Base-by-base conservation (phyloP, 2,888 invertebrate genomes). In the Frankliniella fusca region DNA sequence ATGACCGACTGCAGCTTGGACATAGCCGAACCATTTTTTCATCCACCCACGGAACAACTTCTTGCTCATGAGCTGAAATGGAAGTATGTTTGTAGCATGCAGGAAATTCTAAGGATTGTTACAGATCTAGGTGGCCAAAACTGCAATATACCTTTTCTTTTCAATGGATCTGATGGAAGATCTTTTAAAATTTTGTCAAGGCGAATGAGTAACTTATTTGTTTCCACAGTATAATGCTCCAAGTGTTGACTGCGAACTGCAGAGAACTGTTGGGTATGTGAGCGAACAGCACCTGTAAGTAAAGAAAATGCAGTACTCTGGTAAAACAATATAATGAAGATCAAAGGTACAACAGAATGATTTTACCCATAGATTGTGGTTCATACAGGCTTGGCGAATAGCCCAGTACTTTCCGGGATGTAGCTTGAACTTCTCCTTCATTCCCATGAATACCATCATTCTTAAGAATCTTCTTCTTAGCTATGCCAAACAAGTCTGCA, bases 201-300 rank as follows among this genome's bases (percentile, higher is more conserved):
- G 85, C 99, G 91, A 87, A 99, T 97, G 81, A 99, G 91, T 82
- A 99, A 89, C 88, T 97, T 98, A 88, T 99, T 99, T 1, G 98
- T 98, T 89, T 98, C 97, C 15, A 95, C 93, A 0, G 97, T 95
- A 87, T 95, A 95, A 85, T 96, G 92, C 88, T 98, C 97, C 83
- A 98, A 90, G 83, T 94, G 90, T 1, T 90, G 89, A 86, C 92
- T 92, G 84, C 94, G 89, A 83, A 90, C 86, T 70, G 86, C 91
- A 86, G 93, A 95, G 87, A 96, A 97, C 86, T 93, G 93, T 80
- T 93, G 93, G 10, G 93, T 93, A 85, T 95, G 93, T 83, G 91
- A 92, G 81, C 90, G 90, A 5, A 89, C 90, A 80, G 90, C 89
- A 84, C 96, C 92, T 89, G 83, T 85, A 81, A 81, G 82, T 82